phyloP scores from a whole-genome alignment of 2,797 vertebrate species.

The Galagoides demidoff region DNA sequence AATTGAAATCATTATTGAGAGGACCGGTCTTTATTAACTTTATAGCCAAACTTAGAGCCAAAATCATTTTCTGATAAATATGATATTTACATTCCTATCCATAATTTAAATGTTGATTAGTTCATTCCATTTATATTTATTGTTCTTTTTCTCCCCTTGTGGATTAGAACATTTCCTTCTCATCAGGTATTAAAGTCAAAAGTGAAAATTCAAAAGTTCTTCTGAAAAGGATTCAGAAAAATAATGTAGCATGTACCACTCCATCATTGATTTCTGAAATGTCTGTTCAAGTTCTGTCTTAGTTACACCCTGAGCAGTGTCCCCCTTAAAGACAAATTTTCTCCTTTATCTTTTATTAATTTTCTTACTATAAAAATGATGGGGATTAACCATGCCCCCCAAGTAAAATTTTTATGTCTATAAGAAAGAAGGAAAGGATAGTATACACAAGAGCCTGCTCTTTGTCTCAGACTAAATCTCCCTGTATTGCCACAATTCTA shows the following conservation, averaged over 20 bases:
- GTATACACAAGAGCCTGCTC: not conserved
- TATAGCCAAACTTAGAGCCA: not conserved
- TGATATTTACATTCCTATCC: not conserved
- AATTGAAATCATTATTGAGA: not conserved
- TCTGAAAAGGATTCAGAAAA: not conserved
- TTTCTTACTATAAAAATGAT: not conserved
- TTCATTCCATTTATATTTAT: not conserved
- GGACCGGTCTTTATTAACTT: not conserved
- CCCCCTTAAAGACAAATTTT: not conserved
- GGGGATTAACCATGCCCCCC: not conserved
- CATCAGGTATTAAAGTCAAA: slow-evolving; percentile 8
- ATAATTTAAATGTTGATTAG: slow-evolving; percentile 57
- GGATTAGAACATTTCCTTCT: slow-evolving; percentile 44
- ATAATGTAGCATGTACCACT: not conserved
- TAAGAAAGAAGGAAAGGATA: not conserved
- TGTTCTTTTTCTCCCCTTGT: slow-evolving; percentile 22
- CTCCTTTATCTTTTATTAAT: not conserved
- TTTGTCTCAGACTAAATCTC: not conserved
- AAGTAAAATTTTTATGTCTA: not conserved
- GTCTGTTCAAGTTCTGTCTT: not conserved
- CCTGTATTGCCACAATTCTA: not conserved
- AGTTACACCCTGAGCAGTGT: not conserved
- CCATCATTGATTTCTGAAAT: slow-evolving; percentile 25
- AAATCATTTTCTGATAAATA: slow-evolving; percentile 8
- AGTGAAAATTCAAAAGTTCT: not conserved